These are phyloP conservation scores for Myotis pilosus DNA, from an alignment of 2,797 vertebrate species.

Conservation along the genomic window DNA sequence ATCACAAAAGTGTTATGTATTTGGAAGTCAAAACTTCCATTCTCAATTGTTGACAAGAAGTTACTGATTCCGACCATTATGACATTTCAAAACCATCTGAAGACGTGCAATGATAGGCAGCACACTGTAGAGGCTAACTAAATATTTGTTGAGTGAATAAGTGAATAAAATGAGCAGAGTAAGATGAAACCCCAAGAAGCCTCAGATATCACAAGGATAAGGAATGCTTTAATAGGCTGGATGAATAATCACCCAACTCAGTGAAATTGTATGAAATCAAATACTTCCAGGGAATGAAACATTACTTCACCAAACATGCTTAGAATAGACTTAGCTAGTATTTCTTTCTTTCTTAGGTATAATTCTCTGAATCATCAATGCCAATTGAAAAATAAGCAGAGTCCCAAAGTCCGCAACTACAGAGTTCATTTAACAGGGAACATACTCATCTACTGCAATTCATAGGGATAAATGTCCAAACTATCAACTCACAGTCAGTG, in stretches of 20 bases:
- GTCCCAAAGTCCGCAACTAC: neutral
- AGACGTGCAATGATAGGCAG: neutral
- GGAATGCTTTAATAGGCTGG: neutral
- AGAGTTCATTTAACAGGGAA: slow-evolving; percentile 36
- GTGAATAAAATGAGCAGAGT: neutral
- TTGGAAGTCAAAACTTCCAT: neutral
- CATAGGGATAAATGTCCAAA: slow-evolving; percentile 20
- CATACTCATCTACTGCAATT: slow-evolving; percentile 17
- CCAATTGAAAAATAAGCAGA: slow-evolving; percentile 31
- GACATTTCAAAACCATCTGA: slow-evolving; percentile 39
- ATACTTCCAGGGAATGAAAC: neutral
- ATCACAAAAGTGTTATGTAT: neutral
- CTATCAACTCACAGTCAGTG: neutral
- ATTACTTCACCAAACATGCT: slow-evolving; percentile 1
- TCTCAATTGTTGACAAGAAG: neutral
- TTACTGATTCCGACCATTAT: neutral
- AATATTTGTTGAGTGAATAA: slow-evolving; percentile 42
- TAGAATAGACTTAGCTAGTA: neutral
- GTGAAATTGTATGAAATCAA: slow-evolving; percentile 24
- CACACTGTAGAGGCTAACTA: neutral
- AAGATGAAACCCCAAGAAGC: neutral
- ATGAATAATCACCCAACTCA: neutral
- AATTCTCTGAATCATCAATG: slow-evolving; percentile 29
- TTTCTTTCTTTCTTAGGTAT: slow-evolving; percentile 37
- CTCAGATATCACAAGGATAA: neutral